A percentile compares a stretch with the other conserved stretches of the same genome.
These are phyloP conservation scores for Leptinotarsa undecemlineata DNA, from an alignment of 1,140 invertebrate species.

Conservation along the genomic window DNA sequence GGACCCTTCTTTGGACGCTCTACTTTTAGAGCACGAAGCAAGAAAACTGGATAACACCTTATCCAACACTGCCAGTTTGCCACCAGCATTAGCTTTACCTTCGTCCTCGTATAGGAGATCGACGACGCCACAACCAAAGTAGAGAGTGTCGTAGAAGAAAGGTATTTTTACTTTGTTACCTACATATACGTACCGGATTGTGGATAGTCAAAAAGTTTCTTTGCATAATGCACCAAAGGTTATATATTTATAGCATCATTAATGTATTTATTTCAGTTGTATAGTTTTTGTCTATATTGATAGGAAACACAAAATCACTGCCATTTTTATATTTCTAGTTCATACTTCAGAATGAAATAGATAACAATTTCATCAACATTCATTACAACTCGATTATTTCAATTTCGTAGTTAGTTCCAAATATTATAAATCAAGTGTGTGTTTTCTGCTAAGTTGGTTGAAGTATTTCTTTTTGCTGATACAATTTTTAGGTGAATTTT, in stretches of 20 bases:
- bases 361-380: too few relatives aligned
- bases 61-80: constrained; percentile 63
- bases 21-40: constrained; percentile 83
- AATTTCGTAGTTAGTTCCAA: too few relatives aligned
- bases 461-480: too few relatives aligned
- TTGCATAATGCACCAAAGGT: constrained; percentile 14
- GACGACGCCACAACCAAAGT: constrained; percentile 55
- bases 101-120: constrained; percentile 54
- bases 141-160: constrained; percentile 8
- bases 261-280: constrained; percentile 4
- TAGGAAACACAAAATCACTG: constrained; percentile 1
- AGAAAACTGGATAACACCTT: constrained; percentile 76
- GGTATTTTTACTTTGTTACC: constrained; percentile 6
- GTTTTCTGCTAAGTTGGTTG: too few relatives aligned
- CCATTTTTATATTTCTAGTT: constrained; percentile 11
- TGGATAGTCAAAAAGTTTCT: neutral
- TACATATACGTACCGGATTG: neutral
- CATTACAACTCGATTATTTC: too few relatives aligned
- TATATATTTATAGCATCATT: neutral
- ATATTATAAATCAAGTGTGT: too few relatives aligned
- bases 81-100: constrained; percentile 57
- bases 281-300: neutral
- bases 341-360: too few relatives aligned
- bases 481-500: neutral
- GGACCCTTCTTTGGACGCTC: constrained; percentile 79